phyloP scores from a whole-genome alignment of 1,140 invertebrate species.

The Drosophila micromelanica region DNA sequence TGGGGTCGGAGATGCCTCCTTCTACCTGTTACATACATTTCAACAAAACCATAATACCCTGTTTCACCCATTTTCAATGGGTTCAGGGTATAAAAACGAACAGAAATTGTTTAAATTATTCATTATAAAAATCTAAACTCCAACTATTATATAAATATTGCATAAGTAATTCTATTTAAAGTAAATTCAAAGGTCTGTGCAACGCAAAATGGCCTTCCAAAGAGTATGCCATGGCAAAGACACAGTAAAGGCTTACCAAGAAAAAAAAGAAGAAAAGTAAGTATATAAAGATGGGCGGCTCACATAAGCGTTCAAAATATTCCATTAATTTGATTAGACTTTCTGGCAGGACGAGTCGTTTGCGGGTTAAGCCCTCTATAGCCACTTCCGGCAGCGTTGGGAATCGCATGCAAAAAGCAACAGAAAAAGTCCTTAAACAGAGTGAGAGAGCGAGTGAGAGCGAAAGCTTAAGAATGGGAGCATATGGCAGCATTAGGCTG shows the following conservation, averaged over 20 bases:
- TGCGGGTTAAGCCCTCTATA: slow-evolving; percentile 31
- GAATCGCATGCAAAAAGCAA: slow-evolving; percentile 32
- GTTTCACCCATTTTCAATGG: no score
- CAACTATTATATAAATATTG: no score
- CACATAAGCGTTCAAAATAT: slow-evolving; percentile 64
- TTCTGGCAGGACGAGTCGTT: slow-evolving; percentile 39
- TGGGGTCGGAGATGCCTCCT: no score
- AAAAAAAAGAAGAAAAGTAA: slow-evolving; percentile 20
- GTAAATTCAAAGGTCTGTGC: not conserved
- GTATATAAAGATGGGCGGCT: slow-evolving; percentile 11
- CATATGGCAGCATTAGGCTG: slow-evolving; percentile 43
- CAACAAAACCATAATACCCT: no score
- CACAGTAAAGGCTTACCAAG: not conserved
- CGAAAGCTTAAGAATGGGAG: not conserved
- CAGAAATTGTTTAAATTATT: no score
- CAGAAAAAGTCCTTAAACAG: not conserved
- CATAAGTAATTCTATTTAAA: not conserved
- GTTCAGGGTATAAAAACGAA: no score
- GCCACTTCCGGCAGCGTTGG: slow-evolving; percentile 22
- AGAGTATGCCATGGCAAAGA: slow-evolving; percentile 1
- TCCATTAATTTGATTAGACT: slow-evolving; percentile 81
- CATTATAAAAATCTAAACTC: no score
- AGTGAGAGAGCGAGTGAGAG: not conserved
- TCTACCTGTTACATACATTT: no score
- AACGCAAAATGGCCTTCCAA: not conserved